phyloP scores from a whole-genome alignment of 2,113 vertebrate genomes.

The Tachysurus fulvidraco region DNA sequence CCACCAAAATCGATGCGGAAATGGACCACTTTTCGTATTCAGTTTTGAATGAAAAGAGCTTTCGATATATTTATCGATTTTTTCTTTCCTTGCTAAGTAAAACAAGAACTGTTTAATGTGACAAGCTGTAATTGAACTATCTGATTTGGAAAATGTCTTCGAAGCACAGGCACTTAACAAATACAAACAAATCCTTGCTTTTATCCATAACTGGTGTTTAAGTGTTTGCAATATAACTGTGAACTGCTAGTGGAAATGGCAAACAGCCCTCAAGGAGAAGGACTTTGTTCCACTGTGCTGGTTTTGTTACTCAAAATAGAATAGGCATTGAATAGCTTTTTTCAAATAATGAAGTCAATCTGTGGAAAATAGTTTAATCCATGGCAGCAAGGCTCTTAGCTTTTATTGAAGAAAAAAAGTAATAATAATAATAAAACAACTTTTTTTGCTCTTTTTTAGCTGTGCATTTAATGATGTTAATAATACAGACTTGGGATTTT shows the following conservation, averaged over 20 bases:
- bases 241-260: background rate
- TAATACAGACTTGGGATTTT: background rate
- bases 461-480: background rate
- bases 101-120: background rate
- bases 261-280: background rate
- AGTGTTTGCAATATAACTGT: background rate
- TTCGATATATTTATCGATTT: background rate
- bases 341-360: background rate
- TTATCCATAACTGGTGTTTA: background rate
- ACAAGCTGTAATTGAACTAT: background rate
- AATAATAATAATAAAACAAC: background rate
- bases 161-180: background rate
- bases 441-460: background rate
- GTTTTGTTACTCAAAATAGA: background rate
- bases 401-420: background rate
- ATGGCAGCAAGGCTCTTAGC: background rate
- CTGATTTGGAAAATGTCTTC: background rate
- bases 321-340: background rate
- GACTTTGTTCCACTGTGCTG: background rate
- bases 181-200: background rate
- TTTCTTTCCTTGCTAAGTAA: background rate
- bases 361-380: constrained; percentile 9
- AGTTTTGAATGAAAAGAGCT: background rate
- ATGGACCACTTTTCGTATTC: background rate
- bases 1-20: background rate